Evolutionary conservation across 2,888 invertebrate genomes (phyloP).

Genomic region (Trachelus iudaicus): DNA sequence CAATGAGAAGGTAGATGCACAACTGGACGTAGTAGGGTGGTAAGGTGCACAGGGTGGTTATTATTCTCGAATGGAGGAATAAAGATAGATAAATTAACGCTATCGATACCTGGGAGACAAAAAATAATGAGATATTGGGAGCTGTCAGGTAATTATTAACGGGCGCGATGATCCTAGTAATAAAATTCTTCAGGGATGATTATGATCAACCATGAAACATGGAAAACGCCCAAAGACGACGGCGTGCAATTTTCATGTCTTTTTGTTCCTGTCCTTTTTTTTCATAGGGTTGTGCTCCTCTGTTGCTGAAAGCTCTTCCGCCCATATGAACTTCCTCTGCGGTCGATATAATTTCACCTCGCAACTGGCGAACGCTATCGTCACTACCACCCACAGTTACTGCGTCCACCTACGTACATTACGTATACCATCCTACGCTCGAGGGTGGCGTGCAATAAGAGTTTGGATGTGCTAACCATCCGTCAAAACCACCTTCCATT

Average conservation of each 20-base stretch:
- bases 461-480: not conserved
- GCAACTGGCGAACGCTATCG: slow-evolving; percentile 36
- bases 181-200: not conserved
- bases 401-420: slow-evolving; percentile 12
- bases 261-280: not conserved
- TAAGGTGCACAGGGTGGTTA: not conserved
- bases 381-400: slow-evolving; percentile 2
- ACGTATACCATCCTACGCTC: not conserved
- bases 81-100: not conserved
- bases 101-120: not conserved
- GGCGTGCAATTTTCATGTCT: not conserved
- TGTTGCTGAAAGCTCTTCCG: slow-evolving; percentile 7
- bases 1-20: not conserved
- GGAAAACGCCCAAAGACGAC: not conserved
- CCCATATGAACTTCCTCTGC: slow-evolving; percentile 37
- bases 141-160: not conserved
- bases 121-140: not conserved
- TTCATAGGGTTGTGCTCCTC: not conserved
- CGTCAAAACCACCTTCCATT: not conserved
- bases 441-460: not conserved
- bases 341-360: slow-evolving; percentile 55
- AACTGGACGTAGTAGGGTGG: not conserved
- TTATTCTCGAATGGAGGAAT: not conserved
- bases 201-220: not conserved
- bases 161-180: not conserved